Percentiles rank a stretch among this genome's conserved stretches.
Conservation (phyloP, 2,113 vertebrate species). For the Cettia cetti region DNA sequence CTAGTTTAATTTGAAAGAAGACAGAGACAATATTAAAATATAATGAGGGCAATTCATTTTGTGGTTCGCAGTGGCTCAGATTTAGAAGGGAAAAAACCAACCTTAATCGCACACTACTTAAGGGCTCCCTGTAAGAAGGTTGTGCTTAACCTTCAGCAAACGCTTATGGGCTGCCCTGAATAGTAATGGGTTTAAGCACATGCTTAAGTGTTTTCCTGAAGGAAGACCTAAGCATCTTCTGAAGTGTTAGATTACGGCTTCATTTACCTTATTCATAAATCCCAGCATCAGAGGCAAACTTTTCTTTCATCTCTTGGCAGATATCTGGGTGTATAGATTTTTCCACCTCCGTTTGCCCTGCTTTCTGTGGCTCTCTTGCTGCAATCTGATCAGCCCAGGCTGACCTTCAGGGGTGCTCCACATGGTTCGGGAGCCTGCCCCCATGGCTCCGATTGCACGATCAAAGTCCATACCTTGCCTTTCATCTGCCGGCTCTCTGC, state of each 20-base stretch:
- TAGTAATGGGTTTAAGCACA: conserved; percentile 16
- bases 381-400: not conserved
- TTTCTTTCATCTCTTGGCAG: not conserved
- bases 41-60: not conserved
- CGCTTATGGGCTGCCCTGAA: not conserved
- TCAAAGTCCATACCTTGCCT: conserved; percentile 7
- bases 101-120: not conserved
- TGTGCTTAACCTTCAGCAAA: conserved; percentile 3
- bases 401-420: not conserved
- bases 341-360: not conserved
- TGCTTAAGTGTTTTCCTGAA: conserved; percentile 10
- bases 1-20: not conserved
- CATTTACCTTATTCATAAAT: not conserved
- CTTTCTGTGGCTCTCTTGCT: not conserved
- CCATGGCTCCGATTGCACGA: not conserved
- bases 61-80: not conserved
- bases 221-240: not conserved
- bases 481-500: not conserved
- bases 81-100: not conserved
- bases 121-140: not conserved
- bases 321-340: not conserved
- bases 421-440: not conserved
- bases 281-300: not conserved
- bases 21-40: not conserved
- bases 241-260: not conserved